Percentiles rank a stretch among this genome's conserved stretches.
Evolutionary conservation across 2,888 invertebrate genomes (phyloP).

Genomic region (Drosophila robusta): DNA sequence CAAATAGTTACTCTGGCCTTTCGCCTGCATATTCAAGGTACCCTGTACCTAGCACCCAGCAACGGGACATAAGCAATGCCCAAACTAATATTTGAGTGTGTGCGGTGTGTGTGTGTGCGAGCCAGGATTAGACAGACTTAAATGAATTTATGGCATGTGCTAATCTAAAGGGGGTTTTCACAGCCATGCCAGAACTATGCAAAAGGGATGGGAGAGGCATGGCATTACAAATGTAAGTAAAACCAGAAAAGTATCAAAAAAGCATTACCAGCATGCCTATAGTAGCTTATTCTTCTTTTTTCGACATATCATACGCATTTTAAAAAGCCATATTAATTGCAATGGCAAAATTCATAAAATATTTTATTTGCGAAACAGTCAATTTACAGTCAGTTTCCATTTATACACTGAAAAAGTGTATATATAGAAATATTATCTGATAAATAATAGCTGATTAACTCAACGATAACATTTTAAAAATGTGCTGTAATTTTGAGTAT

Average conservation of each 20-base stretch:
- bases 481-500: too few species aligned
- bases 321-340: too few species aligned
- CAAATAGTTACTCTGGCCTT: constrained; percentile 6
- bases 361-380: too few species aligned
- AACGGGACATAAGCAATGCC: constrained; percentile 33
- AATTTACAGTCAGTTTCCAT: too few species aligned
- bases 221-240: constrained; percentile 24
- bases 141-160: constrained; percentile 75
- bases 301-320: background rate
- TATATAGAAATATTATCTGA: too few species aligned
- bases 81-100: constrained; percentile 42
- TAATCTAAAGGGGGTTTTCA: constrained; percentile 60
- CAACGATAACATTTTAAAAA: too few species aligned
- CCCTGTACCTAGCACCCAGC: background rate
- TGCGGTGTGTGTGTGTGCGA: constrained; percentile 23
- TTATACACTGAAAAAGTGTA: too few species aligned
- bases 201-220: constrained; percentile 13
- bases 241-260: constrained; percentile 10
- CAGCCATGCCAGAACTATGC: constrained; percentile 29
- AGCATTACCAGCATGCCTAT: background rate
- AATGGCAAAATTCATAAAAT: too few species aligned
- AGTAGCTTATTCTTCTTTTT: background rate
- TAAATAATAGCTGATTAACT: too few species aligned
- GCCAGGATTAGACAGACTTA: constrained; percentile 65
- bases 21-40: constrained; percentile 20